Percentiles rank a stretch among this genome's conserved stretches.
Conservation (phyloP, 2,113 vertebrate genomes). For the Brachypodius melanocephalos region DNA sequence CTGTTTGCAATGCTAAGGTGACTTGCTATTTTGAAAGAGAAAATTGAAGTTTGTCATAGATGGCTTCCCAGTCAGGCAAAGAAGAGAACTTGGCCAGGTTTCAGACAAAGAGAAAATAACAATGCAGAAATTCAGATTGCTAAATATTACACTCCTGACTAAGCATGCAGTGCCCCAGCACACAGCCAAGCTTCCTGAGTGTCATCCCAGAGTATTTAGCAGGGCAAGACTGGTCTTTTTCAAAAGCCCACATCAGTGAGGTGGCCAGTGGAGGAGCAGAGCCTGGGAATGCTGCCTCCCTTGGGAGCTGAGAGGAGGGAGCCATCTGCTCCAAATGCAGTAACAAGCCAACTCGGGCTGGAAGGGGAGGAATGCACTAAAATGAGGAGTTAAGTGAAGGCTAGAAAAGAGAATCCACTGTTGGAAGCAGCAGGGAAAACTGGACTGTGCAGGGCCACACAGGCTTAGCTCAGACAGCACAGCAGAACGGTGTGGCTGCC, state of each 20-base stretch:
- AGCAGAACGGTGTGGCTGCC: not conserved
- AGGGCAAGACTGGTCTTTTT: not conserved
- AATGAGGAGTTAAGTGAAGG: not conserved
- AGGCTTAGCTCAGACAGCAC: not conserved
- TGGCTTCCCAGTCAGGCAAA: not conserved
- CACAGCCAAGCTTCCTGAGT: not conserved
- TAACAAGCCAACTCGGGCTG: not conserved
- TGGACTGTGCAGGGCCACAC: not conserved
- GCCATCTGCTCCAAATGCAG: not conserved
- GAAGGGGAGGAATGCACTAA: not conserved
- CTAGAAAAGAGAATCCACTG: not conserved
- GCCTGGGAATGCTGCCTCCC: not conserved
- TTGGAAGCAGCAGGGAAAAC: not conserved
- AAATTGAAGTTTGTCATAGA: not conserved
- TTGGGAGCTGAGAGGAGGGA: not conserved
- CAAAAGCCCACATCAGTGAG: fast-evolving
- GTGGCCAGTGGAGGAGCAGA: not conserved
- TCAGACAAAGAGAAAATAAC: not conserved
- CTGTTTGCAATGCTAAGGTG: not conserved
- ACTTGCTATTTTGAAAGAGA: not conserved
- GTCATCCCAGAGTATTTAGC: not conserved
- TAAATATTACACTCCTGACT: not conserved
- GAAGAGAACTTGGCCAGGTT: not conserved
- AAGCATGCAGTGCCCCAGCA: not conserved
- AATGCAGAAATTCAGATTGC: not conserved